Conservation (phyloP, 1,140 invertebrate species). For the Drosophila carrolli region DNA sequence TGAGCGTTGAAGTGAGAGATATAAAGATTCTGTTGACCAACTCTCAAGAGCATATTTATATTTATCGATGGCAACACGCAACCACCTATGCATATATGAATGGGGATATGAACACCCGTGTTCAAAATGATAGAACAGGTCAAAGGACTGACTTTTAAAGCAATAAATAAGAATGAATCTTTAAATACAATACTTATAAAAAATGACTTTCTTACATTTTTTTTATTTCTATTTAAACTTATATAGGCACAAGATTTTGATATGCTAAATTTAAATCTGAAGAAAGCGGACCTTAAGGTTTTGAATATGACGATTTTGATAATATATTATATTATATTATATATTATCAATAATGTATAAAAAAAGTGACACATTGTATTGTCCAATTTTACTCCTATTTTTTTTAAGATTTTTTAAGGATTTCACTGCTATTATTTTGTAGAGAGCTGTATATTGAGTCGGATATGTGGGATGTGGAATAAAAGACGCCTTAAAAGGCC, state of each 20-base stretch:
- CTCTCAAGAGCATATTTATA: slow-evolving; percentile 52
- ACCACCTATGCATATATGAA: slow-evolving; percentile 15
- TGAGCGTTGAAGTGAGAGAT: slow-evolving; percentile 25
- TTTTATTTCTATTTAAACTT: too few species aligned
- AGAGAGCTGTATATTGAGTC: neutral
- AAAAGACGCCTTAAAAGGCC: neutral
- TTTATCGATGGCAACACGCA: slow-evolving; percentile 53
- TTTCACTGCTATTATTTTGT: neutral
- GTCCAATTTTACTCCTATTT: too few species aligned
- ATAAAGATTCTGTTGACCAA: slow-evolving; percentile 47
- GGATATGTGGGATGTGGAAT: slow-evolving; percentile 2
- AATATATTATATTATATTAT: too few species aligned
- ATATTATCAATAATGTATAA: too few species aligned
- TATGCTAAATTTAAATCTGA: too few species aligned
- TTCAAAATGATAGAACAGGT: neutral
- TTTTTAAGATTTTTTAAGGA: too few species aligned
- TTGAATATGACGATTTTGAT: too few species aligned
- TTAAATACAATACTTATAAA: too few species aligned
- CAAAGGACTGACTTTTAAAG: neutral
- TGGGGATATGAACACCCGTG: slow-evolving; percentile 1
- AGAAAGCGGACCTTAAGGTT: too few species aligned
- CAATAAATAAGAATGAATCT: neutral
- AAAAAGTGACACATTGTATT: too few species aligned
- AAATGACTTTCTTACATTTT: too few species aligned
- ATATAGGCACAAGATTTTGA: too few species aligned